Percentiles rank a stretch among this genome's conserved stretches.
These are phyloP conservation scores for Phyto melanocephala DNA, from an alignment of 2,888 invertebrate species.

Conservation along the genomic window DNA sequence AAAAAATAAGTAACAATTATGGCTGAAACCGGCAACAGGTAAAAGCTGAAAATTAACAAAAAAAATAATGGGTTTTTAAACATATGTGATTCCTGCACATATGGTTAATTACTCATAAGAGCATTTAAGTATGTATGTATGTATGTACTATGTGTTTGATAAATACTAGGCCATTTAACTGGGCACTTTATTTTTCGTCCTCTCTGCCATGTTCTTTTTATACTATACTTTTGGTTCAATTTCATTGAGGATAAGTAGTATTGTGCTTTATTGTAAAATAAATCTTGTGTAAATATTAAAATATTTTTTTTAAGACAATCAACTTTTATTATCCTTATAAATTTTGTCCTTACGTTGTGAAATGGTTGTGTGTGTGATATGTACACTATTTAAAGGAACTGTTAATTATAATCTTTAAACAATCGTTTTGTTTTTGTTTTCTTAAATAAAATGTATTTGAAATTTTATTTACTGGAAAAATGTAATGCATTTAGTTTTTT, in stretches of 20 bases:
- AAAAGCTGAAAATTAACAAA: constrained; percentile 1
- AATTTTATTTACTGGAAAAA: too few species aligned
- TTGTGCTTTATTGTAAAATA: neutral
- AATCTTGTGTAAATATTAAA: neutral
- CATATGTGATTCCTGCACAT: neutral
- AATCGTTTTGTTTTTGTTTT: neutral
- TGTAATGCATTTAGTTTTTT: too few species aligned
- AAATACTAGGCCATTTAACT: neutral
- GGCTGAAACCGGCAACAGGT: constrained; percentile 57
- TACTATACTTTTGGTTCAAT: neutral
- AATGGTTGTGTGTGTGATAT: neutral
- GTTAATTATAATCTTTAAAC: neutral
- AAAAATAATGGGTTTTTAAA: neutral
- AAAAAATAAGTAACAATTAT: constrained; percentile 34
- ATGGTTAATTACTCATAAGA: constrained; percentile 13
- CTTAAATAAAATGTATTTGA: too few species aligned
- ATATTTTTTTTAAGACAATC: neutral
- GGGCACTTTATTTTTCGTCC: neutral
- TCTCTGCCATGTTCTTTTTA: neutral
- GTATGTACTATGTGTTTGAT: neutral
- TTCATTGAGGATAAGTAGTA: neutral
- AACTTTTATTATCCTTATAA: neutral
- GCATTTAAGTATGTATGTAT: too few species aligned
- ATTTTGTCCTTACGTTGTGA: neutral
- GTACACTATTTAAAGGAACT: constrained; percentile 10